Evolutionary conservation across 2,888 invertebrate genomes (phyloP), one percentile per base, ranked within the genome.

Genomic region (Drosophila imparisetae): DNA sequence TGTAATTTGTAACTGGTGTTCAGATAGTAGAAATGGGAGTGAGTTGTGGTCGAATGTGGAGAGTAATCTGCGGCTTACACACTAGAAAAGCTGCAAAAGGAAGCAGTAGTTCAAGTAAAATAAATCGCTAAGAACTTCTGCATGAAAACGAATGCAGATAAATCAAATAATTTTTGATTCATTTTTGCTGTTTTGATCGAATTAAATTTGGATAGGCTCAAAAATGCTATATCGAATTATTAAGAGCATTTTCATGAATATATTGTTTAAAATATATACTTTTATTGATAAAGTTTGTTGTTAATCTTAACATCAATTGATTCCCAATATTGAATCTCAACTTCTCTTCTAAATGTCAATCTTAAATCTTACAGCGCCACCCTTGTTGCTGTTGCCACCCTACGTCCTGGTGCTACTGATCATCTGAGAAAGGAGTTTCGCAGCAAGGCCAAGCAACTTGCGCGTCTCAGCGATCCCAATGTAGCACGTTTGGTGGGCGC

Each of bases 401-500:
- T 97, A 68, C 94, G 95, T 75, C 94, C 94, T 54, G 94, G 94
- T 7, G 94, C 94, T 40, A 92, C 94, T 30, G 94, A 95, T 82
- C 91, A 93, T 78, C 93, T 94, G 93, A 95, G 95, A 92, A 94
- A 94, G 86, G 96, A 96, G 87, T 97, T 97, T 92, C 94, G 95
- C 86, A 94, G 95, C 90, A 96, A 96, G 93, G 95, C 96, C 80
- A 95, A 95, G 91, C 94, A 95, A 77, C 94, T 96, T 93, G 94
- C 95, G 49, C 94, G 95, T 87, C 94, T 97, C 73, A 93, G 94
- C 90, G 96, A 96, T 94, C 94, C 95, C 58, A 96, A 96, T 93
- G 95, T 97, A 84, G 95, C 96, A 69, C 94, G 95, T 80, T 93
- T 97, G 83, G 93, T 96, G 80, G 96, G 96, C 78, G 96, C 96